These are phyloP conservation scores for Sylvia atricapilla DNA, from an alignment of 2,113 vertebrate species.

Conservation along the genomic window DNA sequence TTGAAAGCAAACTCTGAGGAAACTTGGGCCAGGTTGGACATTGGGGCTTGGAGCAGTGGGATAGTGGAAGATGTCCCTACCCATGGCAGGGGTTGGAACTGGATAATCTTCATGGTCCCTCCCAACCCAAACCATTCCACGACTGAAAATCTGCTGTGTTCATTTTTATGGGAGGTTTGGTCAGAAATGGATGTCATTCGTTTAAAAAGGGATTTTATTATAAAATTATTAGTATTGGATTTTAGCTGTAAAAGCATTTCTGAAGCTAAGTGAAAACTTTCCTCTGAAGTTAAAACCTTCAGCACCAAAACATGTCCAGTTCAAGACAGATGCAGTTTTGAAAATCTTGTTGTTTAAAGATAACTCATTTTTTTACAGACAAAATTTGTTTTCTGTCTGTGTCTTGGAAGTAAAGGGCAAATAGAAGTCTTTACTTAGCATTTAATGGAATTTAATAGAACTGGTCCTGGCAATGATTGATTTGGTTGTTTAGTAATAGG, in stretches of 20 bases:
- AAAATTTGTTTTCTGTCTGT: background rate
- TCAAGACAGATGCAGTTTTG: background rate
- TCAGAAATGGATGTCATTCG: background rate
- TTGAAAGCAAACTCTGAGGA: background rate
- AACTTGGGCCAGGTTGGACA: background rate
- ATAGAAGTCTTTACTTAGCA: background rate
- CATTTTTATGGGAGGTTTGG: background rate
- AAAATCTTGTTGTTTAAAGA: background rate
- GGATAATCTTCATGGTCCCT: background rate
- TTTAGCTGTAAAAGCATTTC: background rate
- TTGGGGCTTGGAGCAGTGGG: accelerated
- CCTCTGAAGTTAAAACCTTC: background rate
- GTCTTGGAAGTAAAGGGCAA: background rate
- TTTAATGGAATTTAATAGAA: background rate
- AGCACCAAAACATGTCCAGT: background rate
- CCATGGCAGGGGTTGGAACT: background rate
- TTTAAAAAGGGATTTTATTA: background rate
- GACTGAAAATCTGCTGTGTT: background rate
- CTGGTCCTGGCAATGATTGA: background rate
- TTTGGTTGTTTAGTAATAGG: background rate
- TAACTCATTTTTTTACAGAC: background rate
- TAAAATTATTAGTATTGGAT: background rate
- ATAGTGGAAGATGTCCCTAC: background rate
- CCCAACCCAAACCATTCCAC: background rate
- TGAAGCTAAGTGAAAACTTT: background rate